Evolutionary conservation across 2,888 invertebrate species (phyloP).

Genomic region (Harpagoxenus sublaevis): DNA sequence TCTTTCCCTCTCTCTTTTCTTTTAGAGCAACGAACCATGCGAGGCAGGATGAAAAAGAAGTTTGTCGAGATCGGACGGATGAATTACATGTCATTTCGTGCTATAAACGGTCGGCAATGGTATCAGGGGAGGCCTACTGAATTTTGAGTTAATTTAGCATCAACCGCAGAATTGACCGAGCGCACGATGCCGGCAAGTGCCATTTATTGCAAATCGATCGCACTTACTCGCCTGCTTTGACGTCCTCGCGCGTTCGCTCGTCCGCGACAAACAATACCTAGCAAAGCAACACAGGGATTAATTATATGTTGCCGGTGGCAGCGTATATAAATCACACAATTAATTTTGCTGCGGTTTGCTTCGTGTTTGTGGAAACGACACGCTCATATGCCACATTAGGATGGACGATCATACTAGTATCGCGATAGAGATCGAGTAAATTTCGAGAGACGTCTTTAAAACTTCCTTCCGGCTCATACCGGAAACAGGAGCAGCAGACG

Average conservation of each 20-base stretch:
- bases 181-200: slow-evolving; percentile 63
- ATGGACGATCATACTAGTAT: slow-evolving; percentile 13
- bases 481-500: not conserved
- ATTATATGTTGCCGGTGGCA: slow-evolving; percentile 83
- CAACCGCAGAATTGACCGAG: slow-evolving; percentile 76
- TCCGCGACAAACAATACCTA: slow-evolving; percentile 78
- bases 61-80: not conserved
- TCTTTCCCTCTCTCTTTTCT: not conserved
- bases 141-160: slow-evolving; percentile 80
- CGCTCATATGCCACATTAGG: slow-evolving; percentile 52
- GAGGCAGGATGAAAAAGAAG: not conserved
- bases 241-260: slow-evolving; percentile 65
- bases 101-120: not conserved
- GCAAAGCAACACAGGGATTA: slow-evolving; percentile 81
- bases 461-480: not conserved
- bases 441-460: slow-evolving; percentile 1
- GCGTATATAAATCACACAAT: slow-evolving; percentile 84
- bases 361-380: slow-evolving; percentile 41
- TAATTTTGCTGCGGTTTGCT: slow-evolving; percentile 64
- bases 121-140: slow-evolving; percentile 49
- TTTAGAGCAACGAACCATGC: not conserved
- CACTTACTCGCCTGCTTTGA: slow-evolving; percentile 72
- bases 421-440: not conserved
- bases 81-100: slow-evolving; percentile 41
- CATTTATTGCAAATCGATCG: slow-evolving; percentile 84